A percentile compares a stretch with the other conserved stretches of the same genome.
Evolutionary conservation across 2,797 vertebrate species (phyloP).

Genomic region (Thripadectes ignobilis): DNA sequence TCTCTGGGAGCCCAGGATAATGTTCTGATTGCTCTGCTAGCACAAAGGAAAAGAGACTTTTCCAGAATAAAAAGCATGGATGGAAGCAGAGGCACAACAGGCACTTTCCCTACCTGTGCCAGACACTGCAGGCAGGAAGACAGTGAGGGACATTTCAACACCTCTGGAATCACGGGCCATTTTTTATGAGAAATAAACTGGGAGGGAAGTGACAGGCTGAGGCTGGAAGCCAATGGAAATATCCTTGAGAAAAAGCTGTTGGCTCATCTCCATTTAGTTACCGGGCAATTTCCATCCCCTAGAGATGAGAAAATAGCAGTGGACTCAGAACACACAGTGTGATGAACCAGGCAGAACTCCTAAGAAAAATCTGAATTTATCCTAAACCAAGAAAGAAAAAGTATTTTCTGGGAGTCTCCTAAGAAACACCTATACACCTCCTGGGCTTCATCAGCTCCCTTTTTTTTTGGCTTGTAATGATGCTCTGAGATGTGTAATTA

Average conservation of each 20-base stretch:
- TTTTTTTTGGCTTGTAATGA: neutral
- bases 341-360: neutral
- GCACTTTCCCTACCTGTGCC: neutral
- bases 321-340: neutral
- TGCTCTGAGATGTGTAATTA: neutral
- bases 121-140: neutral
- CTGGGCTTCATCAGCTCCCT: neutral
- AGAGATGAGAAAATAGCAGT: neutral
- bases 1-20: neutral
- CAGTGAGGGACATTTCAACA: neutral
- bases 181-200: neutral
- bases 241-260: slow-evolving; percentile 19
- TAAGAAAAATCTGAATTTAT: neutral
- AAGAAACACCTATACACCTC: neutral
- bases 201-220: neutral
- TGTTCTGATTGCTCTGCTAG: neutral
- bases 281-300: neutral
- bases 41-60: neutral
- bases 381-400: neutral
- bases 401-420: neutral
- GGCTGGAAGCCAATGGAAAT: slow-evolving; percentile 23
- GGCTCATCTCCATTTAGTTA: slow-evolving; percentile 3
- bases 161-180: neutral
- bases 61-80: neutral
- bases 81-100: neutral